Percentiles rank a stretch among this genome's conserved stretches.
Evolutionary conservation across 1,140 invertebrate species (phyloP).

Genomic region (Acromyrmex heyeri): DNA sequence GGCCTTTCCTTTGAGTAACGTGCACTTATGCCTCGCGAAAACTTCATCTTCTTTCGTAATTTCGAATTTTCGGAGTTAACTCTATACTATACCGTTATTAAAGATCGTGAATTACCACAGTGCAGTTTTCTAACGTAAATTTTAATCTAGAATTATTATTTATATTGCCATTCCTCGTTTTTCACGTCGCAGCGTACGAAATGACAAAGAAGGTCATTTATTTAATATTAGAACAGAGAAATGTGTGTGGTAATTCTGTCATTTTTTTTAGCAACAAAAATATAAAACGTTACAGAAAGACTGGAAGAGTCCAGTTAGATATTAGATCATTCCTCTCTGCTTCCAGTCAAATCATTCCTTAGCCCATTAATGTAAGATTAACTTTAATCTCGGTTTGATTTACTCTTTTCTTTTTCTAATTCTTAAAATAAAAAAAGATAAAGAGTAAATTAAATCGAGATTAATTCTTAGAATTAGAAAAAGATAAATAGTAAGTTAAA

Average conservation of each 20-base stretch:
- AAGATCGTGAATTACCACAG: not conserved
- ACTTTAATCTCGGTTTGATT: too few species aligned
- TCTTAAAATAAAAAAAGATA: too few species aligned
- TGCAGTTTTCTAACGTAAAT: not conserved
- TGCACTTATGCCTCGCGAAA: conserved; percentile 4
- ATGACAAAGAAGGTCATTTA: not conserved
- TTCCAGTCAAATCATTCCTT: too few species aligned
- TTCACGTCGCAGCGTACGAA: not conserved
- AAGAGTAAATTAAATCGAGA: too few species aligned
- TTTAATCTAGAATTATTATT: conserved; percentile 30
- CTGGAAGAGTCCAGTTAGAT: too few species aligned
- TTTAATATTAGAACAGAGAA: not conserved
- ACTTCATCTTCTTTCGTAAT: conserved; percentile 7
- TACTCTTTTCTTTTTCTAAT: too few species aligned
- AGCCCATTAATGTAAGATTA: too few species aligned
- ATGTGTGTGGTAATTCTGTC: not conserved
- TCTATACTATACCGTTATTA: not conserved
- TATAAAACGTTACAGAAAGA: not conserved
- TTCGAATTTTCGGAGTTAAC: conserved; percentile 34
- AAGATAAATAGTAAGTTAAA: too few species aligned
- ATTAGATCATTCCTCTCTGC: not conserved
- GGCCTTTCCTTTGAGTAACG: conserved; percentile 12
- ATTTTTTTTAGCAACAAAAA: not conserved
- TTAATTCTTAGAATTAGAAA: too few species aligned
- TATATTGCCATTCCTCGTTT: not conserved